These are phyloP conservation scores for Intellagama lesueurii DNA, from an alignment of 2,797 vertebrate genomes.

Conservation along the genomic window DNA sequence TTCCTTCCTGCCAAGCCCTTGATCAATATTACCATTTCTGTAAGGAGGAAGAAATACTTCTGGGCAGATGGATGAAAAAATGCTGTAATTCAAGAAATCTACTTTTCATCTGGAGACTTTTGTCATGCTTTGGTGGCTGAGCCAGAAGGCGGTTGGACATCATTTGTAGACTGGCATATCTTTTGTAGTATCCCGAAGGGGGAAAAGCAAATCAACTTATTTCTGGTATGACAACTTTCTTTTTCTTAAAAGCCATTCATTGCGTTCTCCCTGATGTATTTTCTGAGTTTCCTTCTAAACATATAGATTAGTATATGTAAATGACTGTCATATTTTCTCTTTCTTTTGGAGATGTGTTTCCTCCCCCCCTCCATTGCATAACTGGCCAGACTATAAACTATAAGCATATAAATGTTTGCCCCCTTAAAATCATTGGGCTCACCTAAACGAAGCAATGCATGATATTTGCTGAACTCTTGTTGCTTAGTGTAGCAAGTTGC, in stretches of 20 bases:
- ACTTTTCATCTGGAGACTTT: slow-evolving; percentile 45
- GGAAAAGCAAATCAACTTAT: slow-evolving; percentile 18
- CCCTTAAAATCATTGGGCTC: no score
- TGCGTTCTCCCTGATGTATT: neutral
- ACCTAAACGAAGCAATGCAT: no score
- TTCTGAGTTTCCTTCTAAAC: neutral
- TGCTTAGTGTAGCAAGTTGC: no score
- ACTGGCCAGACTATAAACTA: neutral
- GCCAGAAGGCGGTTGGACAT: slow-evolving; percentile 44
- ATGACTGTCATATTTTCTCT: neutral
- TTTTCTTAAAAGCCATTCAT: slow-evolving; percentile 8
- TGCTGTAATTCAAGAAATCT: slow-evolving; percentile 61
- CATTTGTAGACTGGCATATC: slow-evolving; percentile 5
- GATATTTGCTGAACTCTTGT: no score
- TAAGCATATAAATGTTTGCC: neutral
- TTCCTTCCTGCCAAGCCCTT: slow-evolving; percentile 20
- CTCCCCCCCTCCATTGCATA: neutral
- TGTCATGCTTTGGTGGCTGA: slow-evolving; percentile 50
- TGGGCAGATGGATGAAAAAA: slow-evolving; percentile 66
- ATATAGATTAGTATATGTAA: neutral
- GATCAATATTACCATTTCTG: slow-evolving; percentile 39
- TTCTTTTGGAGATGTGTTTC: neutral
- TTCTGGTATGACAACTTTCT: neutral
- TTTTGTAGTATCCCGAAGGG: neutral
- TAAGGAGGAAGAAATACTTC: slow-evolving; percentile 40